A percentile compares a stretch with the other conserved stretches of the same genome.
Conservation (phyloP, 2,113 vertebrate genomes). For the Myanophis thanlyinensis region DNA sequence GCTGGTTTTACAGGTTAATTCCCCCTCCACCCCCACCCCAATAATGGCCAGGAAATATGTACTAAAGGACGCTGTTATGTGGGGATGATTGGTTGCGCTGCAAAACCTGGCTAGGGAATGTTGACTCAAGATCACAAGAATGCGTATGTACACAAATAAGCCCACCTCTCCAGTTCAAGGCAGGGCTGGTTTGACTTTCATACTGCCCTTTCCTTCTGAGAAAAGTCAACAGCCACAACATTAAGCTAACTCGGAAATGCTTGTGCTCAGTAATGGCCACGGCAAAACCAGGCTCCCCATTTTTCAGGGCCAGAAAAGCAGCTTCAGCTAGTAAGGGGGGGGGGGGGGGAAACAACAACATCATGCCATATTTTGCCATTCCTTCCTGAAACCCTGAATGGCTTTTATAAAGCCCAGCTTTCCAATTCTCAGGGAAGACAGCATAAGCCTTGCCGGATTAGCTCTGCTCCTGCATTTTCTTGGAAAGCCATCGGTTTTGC, state of each 20-base stretch:
- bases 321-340: too few relatives aligned
- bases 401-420: background rate
- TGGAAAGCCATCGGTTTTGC: background rate
- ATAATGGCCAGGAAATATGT: too few relatives aligned
- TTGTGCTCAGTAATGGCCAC: background rate
- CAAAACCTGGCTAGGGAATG: background rate
- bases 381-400: background rate
- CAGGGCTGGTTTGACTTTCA: background rate
- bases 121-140: background rate
- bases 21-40: background rate
- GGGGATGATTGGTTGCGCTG: background rate
- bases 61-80: too few relatives aligned
- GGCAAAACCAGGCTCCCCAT: background rate
- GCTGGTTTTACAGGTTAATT: background rate
- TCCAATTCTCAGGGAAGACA: rapidly evolving
- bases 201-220: background rate
- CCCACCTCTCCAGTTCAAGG: background rate
- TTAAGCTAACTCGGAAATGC: background rate
- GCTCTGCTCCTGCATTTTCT: background rate
- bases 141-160: background rate
- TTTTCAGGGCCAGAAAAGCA: background rate
- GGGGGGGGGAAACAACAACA: background rate
- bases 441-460: background rate
- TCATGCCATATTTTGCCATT: background rate
- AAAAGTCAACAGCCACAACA: too few relatives aligned